These are phyloP conservation scores for Acanthosepion pharaonis DNA, from an alignment of 2,888 invertebrate genomes.

Conservation along the genomic window DNA sequence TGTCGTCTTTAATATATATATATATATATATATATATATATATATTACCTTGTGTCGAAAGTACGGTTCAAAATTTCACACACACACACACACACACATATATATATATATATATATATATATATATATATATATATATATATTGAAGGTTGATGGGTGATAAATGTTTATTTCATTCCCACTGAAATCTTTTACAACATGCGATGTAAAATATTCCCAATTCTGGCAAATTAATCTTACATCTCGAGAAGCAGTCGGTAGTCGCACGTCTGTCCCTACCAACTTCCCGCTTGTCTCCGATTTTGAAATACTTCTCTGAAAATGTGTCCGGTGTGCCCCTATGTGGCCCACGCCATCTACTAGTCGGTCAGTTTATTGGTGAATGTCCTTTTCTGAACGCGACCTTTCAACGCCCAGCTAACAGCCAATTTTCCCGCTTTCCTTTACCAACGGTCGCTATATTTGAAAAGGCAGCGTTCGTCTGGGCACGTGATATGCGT, in stretches of 20 bases:
- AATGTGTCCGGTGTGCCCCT: background rate
- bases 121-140: background rate
- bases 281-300: background rate
- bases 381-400: background rate
- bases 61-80: too few relatives aligned
- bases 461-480: background rate
- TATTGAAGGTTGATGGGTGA: background rate
- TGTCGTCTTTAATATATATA: too few relatives aligned
- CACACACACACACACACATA: too few relatives aligned
- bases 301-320: background rate
- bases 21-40: too few relatives aligned
- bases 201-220: background rate
- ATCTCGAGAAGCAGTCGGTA: background rate
- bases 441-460: background rate
- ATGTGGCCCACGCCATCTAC: background rate
- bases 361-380: background rate
- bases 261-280: background rate
- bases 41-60: too few relatives aligned
- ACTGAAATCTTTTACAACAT: background rate
- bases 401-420: background rate
- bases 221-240: background rate
- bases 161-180: background rate
- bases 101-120: background rate
- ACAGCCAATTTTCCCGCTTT: background rate
- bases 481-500: background rate